Percentiles rank a stretch among this genome's conserved stretches.
Conservation (phyloP, 2,888 invertebrate species). For the Drosophila limbata region DNA sequence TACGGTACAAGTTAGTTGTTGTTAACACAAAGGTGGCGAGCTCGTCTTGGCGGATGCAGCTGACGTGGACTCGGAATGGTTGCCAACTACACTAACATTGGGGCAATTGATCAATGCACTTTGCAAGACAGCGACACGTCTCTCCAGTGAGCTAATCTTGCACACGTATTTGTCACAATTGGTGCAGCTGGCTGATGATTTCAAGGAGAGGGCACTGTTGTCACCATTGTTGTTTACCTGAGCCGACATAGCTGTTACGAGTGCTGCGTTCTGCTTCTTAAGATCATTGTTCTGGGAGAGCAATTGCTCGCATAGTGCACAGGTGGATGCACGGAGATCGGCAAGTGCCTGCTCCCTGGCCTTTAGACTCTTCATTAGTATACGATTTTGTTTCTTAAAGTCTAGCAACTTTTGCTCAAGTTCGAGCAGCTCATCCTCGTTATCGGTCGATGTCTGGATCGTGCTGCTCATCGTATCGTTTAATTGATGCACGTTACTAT, state of each 20-base stretch:
- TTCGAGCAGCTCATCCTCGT: conserved; percentile 73
- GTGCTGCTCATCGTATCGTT: background rate
- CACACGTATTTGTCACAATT: conserved; percentile 31
- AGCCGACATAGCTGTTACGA: conserved; percentile 22
- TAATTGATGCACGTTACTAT: background rate
- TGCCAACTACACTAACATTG: background rate
- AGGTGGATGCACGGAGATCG: conserved; percentile 45
- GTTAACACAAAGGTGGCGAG: background rate
- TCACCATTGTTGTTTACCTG: background rate
- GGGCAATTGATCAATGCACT: background rate
- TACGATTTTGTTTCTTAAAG: conserved; percentile 82
- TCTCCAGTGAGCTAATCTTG: conserved; percentile 31
- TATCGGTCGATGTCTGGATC: conserved; percentile 18
- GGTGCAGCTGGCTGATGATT: conserved; percentile 19
- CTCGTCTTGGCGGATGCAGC: background rate
- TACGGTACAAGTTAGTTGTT: background rate
- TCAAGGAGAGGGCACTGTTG: too few species aligned
- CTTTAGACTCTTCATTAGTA: conserved; percentile 40
- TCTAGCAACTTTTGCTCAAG: conserved; percentile 84
- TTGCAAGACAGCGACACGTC: conserved; percentile 9
- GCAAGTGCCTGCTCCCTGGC: conserved; percentile 51
- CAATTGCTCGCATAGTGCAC: conserved; percentile 43
- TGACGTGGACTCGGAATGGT: background rate
- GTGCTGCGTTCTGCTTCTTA: conserved; percentile 29
- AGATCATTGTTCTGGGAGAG: conserved; percentile 41